Conservation (phyloP, 2,797 vertebrate species). For the Echeneis naucrates region DNA sequence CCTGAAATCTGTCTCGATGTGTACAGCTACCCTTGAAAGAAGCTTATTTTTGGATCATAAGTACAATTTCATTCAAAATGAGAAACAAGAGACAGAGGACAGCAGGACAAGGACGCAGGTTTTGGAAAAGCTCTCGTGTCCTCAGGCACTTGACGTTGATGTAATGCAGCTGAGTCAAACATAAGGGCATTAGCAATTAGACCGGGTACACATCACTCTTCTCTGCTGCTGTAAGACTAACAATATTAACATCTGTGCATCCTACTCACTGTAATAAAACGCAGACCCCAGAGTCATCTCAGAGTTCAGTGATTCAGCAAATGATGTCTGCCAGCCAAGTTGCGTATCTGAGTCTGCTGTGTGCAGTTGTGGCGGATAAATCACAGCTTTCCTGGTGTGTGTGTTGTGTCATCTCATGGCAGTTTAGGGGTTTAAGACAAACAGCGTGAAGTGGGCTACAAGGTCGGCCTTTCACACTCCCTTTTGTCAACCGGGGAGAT, state of each 20-base stretch:
- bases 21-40: conserved; percentile 28
- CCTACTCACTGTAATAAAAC: conserved; percentile 38
- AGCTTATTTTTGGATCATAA: conserved; percentile 51
- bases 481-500: conserved; percentile 77
- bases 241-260: conserved; percentile 42
- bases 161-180: conserved; percentile 63
- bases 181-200: conserved; percentile 62
- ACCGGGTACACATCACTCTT: conserved; percentile 33
- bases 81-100: conserved; percentile 39
- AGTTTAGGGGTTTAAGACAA: conserved; percentile 75
- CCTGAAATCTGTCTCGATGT: conserved; percentile 29
- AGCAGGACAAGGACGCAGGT: conserved; percentile 34
- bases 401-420: conserved; percentile 57
- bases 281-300: conserved; percentile 22
- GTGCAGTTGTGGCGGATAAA: conserved; percentile 56
- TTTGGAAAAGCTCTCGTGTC: conserved; percentile 49
- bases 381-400: conserved; percentile 68
- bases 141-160: conserved; percentile 46
- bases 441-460: conserved; percentile 81
- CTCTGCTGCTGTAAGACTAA: conserved; percentile 23
- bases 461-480: conserved; percentile 64
- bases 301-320: conserved; percentile 54
- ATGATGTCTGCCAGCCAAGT: conserved; percentile 30
- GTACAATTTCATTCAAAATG: conserved; percentile 22
- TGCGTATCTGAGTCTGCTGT: conserved; percentile 25